A percentile compares a stretch with the other conserved stretches of the same genome.
These are phyloP conservation scores for Hippocampus kuda DNA, from an alignment of 2,797 vertebrate genomes.

Conservation along the genomic window DNA sequence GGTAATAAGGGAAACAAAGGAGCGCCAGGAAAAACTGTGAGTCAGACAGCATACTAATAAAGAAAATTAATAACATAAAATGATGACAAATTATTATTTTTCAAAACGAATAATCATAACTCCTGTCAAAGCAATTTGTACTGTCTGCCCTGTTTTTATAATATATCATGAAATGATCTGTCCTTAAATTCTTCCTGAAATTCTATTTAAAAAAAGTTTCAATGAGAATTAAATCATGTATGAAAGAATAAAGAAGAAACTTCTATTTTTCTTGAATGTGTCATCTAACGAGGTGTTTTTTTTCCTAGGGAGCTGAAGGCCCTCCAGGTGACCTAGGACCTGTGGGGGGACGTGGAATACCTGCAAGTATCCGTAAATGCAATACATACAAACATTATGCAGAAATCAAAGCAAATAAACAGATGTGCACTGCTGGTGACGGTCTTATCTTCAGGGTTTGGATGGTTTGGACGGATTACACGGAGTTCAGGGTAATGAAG, in stretches of 20 bases:
- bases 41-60: conserved; percentile 23
- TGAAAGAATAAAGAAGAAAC: too few species aligned
- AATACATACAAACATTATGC: neutral
- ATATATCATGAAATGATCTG: too few species aligned
- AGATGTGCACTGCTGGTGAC: neutral
- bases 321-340: conserved; percentile 45
- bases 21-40: conserved; percentile 51
- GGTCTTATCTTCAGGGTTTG: conserved; percentile 48
- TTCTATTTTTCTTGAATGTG: neutral
- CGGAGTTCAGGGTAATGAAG: conserved; percentile 69
- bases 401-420: neutral
- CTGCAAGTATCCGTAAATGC: conserved; percentile 49
- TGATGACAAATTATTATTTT: neutral
- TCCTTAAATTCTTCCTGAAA: too few species aligned
- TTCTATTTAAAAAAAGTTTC: too few species aligned
- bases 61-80: neutral
- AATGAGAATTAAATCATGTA: too few species aligned
- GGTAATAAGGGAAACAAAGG: conserved; percentile 60
- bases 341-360: conserved; percentile 55
- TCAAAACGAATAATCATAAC: neutral
- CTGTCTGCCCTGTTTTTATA: too few species aligned
- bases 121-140: neutral
- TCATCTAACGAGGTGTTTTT: conserved; percentile 14
- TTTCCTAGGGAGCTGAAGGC: conserved; percentile 57
- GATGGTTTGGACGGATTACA: conserved; percentile 65